Evolutionary conservation across 1,140 invertebrate genomes (phyloP).

Genomic region (Zaprionus nigranus): DNA sequence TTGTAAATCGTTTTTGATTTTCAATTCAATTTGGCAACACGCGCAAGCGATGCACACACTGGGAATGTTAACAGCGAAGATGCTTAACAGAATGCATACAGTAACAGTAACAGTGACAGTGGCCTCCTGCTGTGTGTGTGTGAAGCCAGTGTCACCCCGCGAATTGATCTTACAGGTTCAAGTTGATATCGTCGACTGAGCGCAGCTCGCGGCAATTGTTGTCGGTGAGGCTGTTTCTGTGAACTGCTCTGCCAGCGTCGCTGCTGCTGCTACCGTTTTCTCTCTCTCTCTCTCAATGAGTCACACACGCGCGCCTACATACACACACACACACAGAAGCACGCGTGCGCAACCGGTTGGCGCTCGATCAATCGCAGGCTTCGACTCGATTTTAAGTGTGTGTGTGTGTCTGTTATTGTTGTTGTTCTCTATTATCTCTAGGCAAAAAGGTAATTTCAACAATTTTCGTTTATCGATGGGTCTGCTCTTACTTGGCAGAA

Average conservation of each 20-base stretch:
- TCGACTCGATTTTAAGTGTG: slow-evolving; percentile 23
- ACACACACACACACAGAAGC: slow-evolving; percentile 4
- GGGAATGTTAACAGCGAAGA: neutral
- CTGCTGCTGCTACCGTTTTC: neutral
- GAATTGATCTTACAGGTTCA: slow-evolving; percentile 72
- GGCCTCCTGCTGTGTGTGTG: neutral
- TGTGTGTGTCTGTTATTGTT: neutral
- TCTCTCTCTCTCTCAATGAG: slow-evolving; percentile 19
- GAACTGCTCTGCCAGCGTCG: neutral
- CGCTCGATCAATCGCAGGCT: slow-evolving; percentile 47
- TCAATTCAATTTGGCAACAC: slow-evolving; percentile 32
- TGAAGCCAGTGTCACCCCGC: slow-evolving; percentile 41
- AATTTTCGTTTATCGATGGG: slow-evolving; percentile 28
- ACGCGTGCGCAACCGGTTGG: slow-evolving; percentile 33
- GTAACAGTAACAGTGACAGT: slow-evolving; percentile 10
- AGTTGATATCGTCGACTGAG: slow-evolving; percentile 72
- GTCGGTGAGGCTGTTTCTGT: slow-evolving; percentile 5
- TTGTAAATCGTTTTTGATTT: slow-evolving; percentile 58
- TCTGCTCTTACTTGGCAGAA: slow-evolving; percentile 46
- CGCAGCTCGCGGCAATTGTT: slow-evolving; percentile 30
- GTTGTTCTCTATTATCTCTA: slow-evolving; percentile 3
- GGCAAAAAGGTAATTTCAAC: slow-evolving; percentile 54
- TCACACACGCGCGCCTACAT: slow-evolving; percentile 28
- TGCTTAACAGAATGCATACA: slow-evolving; percentile 5
- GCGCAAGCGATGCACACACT: neutral